Evolutionary conservation across 2,113 vertebrate genomes (phyloP), one percentile per base, ranked within the genome.

Genomic region (Bungarus multicinctus): DNA sequence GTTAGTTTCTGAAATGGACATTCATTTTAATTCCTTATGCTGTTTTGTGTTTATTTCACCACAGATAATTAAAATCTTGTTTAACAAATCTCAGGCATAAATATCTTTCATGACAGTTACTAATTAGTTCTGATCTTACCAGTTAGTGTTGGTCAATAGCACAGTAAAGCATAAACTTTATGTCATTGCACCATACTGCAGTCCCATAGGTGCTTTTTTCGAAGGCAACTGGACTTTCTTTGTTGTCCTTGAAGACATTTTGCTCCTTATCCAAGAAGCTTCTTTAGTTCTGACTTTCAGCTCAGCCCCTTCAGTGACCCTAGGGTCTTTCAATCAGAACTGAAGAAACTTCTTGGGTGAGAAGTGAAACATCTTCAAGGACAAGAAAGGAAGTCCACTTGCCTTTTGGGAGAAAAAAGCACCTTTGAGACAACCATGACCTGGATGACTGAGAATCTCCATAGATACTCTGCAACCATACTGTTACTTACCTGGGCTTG

Each of bases 401-500:
- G 30, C 64, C 64, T 34, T 69, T 69, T 1, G 50, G 50, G 10
- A 9, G 0, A 52, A 34, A n/a, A 69, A 69, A 69, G 30, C 30
- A 69, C 30, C 64, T n/a, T 34, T 34, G 30, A 12, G 64, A 69
- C 11, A 69, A 69, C 30, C 64, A 69, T 69, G 60, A 14, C 30
- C 2, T n/a, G 30, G 30, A n/a, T 14, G 30, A 5, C 60, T 69
- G 27, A 69, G 30, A n/a, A n/a, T 14, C 60, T 16, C 60, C 60
- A n/a, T 0, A 16, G 60, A n/a, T 4, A 1, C 30, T 69, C 30
- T 34, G 10, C 12, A 34, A 69, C 64, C 1, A n/a, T 34, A 16
- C 2, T 18, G n/a, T 54, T 87, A 94, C 98, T 92, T 98, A 98
- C 98, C 98, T 98, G 98, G 93, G 96, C 97, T 85, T 97, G 97